Base-by-base conservation (phyloP, 2,888 invertebrate genomes). In the Polia nebulosa region DNA sequence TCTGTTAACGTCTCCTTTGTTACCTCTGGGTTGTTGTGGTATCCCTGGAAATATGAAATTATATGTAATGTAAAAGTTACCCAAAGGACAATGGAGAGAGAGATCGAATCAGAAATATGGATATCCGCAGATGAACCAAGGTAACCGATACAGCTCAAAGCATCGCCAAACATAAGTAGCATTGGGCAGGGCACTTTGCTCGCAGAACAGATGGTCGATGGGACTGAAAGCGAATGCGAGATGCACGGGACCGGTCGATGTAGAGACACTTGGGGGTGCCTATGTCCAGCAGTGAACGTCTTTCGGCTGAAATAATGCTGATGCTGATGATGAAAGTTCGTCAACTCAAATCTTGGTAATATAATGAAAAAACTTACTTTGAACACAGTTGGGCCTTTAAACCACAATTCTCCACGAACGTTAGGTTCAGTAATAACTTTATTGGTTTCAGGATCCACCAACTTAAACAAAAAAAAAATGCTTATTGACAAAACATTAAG, bases 331-430 rank as follows among this genome's bases (percentile, higher is more conserved):
- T n/a, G n/a, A 36, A 17, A 5, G 1, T 36, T 15, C 1, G 36
- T 15, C 4, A 36, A 36, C 5, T 36, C 5, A 17, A 36, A 36
- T 13, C 3, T 13, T 34, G 13, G 13, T 34, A 41, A 8, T 41
- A 7, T 1, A 44, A 44, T n/a, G 20, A 20, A 44, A 36, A 25
- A 51, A 20, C 47, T 59, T 85, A 92, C 92, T 85, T 90, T 89
- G 58, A 89, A 91, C n/a, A 90, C 70, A 15, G 71, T 39, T 3
- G 90, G 91, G 7, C 92, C 89, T 85, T 91, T 93, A 0, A 95
- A 1, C 87, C 95, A 92, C 1, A 96, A 80, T 81, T 96, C 96
- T 11, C 96, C 96, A 6, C 83, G 74, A 52, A 88, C 80, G 55
- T 94, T 89, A 0, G 94, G 88, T 60, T 93, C 93, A 13, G 85